A percentile compares a stretch with the other conserved stretches of the same genome.
phyloP scores from a whole-genome alignment of 2,888 invertebrate species.

The Pyrgus malvae region DNA sequence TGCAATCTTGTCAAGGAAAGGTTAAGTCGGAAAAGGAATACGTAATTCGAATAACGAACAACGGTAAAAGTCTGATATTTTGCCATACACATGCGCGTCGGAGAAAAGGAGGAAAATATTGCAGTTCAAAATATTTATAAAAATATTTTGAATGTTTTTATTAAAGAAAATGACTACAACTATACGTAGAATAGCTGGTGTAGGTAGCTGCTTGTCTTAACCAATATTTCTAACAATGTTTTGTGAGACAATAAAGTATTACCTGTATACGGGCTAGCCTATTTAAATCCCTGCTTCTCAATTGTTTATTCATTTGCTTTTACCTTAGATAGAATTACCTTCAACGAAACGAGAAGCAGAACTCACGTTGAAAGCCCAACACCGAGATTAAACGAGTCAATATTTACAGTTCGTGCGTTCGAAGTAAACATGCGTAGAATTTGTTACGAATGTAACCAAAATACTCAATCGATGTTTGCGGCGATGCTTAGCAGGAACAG shows the following conservation, averaged over 20 bases:
- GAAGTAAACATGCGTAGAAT: slow-evolving; percentile 22
- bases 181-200: neutral
- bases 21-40: neutral
- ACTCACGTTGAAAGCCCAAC: slow-evolving; percentile 7
- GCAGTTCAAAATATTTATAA: too few relatives aligned
- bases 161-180: neutral
- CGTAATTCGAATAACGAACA: neutral
- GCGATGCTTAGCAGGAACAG: slow-evolving; percentile 13
- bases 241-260: neutral
- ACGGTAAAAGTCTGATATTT: neutral
- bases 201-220: too few relatives aligned
- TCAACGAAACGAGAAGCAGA: slow-evolving; percentile 16
- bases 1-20: neutral
- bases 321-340: slow-evolving; percentile 1
- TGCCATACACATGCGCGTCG: too few relatives aligned
- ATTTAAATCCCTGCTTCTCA: neutral
- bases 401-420: slow-evolving; percentile 23
- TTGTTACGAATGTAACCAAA: slow-evolving; percentile 18
- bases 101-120: neutral
- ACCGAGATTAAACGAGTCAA: neutral
- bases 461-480: slow-evolving; percentile 12
- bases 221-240: too few relatives aligned
- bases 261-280: too few relatives aligned
- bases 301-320: neutral
- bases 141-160: too few relatives aligned